A percentile compares a stretch with the other conserved stretches of the same genome.
These are phyloP conservation scores for Platynereis dumerilii DNA, from an alignment of 2,888 invertebrate genomes.

Conservation along the genomic window DNA sequence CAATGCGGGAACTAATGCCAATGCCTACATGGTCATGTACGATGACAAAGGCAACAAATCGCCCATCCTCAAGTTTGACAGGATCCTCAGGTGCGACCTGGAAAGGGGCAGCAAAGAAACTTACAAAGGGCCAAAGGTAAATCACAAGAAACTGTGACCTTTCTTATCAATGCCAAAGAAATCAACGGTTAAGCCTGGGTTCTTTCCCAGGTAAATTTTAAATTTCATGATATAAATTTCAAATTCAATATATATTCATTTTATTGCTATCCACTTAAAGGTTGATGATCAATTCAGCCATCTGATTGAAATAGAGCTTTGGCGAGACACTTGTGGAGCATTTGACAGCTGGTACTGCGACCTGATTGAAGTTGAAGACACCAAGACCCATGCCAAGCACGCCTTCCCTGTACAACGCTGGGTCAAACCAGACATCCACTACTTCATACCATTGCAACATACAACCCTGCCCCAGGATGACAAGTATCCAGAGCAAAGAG, in stretches of 20 bases:
- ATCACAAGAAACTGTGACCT: too few species aligned
- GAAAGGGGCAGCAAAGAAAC: constrained; percentile 59
- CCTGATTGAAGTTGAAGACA: constrained; percentile 49
- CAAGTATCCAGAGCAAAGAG: constrained; percentile 54
- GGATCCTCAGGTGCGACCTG: constrained; percentile 54
- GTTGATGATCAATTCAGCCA: constrained; percentile 24
- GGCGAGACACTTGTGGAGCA: constrained; percentile 59
- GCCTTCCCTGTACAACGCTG: constrained; percentile 64
- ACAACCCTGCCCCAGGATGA: constrained; percentile 63
- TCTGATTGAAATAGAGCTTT: constrained; percentile 57
- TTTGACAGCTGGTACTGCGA: constrained; percentile 62
- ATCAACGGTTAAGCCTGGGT: too few species aligned
- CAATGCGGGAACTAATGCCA: constrained; percentile 62
- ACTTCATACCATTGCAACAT: constrained; percentile 60
- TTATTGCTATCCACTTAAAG: too few species aligned
- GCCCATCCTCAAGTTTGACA: constrained; percentile 54
- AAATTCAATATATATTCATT: too few species aligned
- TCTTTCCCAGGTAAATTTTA: too few species aligned
- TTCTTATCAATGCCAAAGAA: too few species aligned
- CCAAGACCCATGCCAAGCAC: constrained; percentile 42
- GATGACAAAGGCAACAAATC: constrained; percentile 56
- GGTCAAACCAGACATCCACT: constrained; percentile 57
- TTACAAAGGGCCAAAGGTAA: constrained; percentile 44
- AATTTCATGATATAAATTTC: too few species aligned
- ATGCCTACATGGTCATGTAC: constrained; percentile 59